phyloP scores from a whole-genome alignment of 1,140 invertebrate genomes.

The Drosophila orosa region DNA sequence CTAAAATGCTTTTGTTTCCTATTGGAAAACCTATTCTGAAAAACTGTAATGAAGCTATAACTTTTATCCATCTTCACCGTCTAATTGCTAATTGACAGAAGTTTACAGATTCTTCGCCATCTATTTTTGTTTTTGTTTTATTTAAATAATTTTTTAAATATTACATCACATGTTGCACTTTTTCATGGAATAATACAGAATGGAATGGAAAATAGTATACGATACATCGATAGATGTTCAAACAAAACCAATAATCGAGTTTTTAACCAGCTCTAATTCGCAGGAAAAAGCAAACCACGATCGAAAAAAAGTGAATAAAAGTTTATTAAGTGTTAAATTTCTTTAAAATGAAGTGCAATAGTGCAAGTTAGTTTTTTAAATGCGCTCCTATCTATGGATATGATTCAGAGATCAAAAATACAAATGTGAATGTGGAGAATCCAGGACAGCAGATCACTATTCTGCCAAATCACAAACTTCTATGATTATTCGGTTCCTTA shows the following conservation, averaged over 20 bases:
- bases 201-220: too few relatives aligned
- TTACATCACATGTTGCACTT: too few relatives aligned
- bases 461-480: neutral
- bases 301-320: neutral
- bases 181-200: too few relatives aligned
- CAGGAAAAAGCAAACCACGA: neutral
- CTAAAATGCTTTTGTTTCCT: too few relatives aligned
- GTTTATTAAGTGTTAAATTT: neutral
- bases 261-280: neutral
- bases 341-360: neutral
- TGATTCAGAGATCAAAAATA: neutral
- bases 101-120: too few relatives aligned
- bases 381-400: neutral
- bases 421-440: neutral
- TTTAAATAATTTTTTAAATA: too few relatives aligned
- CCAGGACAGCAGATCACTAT: neutral
- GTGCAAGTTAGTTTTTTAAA: neutral
- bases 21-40: too few relatives aligned
- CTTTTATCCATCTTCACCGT: too few relatives aligned
- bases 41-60: too few relatives aligned
- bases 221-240: neutral
- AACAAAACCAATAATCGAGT: neutral
- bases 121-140: too few relatives aligned
- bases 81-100: too few relatives aligned
- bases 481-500: neutral